Percentiles rank a stretch among this genome's conserved stretches.
phyloP scores from a whole-genome alignment of 2,888 invertebrate genomes.

The Pandemis corylana region DNA sequence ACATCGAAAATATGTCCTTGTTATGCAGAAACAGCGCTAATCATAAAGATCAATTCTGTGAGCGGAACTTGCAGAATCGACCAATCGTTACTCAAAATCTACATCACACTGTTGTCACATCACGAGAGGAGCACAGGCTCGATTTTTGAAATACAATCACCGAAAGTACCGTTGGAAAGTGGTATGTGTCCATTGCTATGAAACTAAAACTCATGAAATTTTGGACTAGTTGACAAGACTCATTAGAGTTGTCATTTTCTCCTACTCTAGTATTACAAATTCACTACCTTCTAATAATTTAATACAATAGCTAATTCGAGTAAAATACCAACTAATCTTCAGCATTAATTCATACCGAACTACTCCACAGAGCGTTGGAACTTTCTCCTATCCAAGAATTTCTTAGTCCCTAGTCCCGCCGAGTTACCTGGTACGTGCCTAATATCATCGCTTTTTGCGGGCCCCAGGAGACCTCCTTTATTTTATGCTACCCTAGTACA shows the following conservation, averaged over 20 bases:
- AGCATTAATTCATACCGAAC: slow-evolving; percentile 5
- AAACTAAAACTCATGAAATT: too few relatives aligned
- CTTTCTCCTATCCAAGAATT: slow-evolving; percentile 7
- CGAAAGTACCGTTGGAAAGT: too few relatives aligned
- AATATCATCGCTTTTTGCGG: slow-evolving; percentile 79
- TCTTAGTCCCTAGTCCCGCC: slow-evolving; percentile 7
- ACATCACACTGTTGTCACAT: too few relatives aligned
- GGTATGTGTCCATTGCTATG: too few relatives aligned
- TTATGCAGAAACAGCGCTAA: too few relatives aligned
- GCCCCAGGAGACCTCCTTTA: slow-evolving; percentile 70
- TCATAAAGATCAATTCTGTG: too few relatives aligned
- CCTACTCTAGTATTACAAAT: neutral
- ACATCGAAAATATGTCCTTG: too few relatives aligned
- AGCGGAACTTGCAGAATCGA: neutral
- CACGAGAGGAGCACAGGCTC: too few relatives aligned
- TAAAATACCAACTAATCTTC: neutral
- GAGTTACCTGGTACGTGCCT: slow-evolving; percentile 60
- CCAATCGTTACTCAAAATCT: too few relatives aligned
- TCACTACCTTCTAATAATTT: neutral
- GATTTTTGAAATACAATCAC: too few relatives aligned
- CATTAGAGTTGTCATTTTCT: too few relatives aligned
- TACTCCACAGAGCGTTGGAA: slow-evolving; percentile 3
- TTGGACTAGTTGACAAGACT: too few relatives aligned
- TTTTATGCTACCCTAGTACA: slow-evolving; percentile 68
- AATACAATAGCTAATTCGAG: neutral